Evolutionary conservation across 1,140 invertebrate species (phyloP).

Genomic region (Bombus balteatus): DNA sequence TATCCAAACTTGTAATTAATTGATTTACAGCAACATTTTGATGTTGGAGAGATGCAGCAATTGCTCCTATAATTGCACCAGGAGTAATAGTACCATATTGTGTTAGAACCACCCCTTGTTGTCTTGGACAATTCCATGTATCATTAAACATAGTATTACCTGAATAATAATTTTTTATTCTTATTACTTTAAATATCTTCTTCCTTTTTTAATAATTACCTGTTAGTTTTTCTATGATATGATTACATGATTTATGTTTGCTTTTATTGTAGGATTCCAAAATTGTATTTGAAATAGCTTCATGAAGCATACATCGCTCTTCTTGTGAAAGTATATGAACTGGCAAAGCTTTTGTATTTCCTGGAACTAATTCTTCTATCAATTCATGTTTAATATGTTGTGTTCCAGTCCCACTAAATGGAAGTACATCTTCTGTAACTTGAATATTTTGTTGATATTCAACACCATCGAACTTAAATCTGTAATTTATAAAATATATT

Average conservation of each 20-base stretch:
- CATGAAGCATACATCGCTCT: conserved; percentile 85
- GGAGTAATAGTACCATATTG: conserved; percentile 84
- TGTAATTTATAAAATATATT: conserved; percentile 71
- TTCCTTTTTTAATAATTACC: conserved; percentile 62
- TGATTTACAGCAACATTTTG: conserved; percentile 81
- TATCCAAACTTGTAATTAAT: conserved; percentile 26
- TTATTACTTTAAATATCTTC: background rate
- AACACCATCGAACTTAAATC: conserved; percentile 86
- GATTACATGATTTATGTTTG: background rate
- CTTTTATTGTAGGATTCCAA: background rate
- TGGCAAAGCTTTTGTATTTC: conserved; percentile 79
- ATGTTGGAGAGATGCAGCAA: conserved; percentile 84
- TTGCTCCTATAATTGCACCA: conserved; percentile 84
- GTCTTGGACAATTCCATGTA: conserved; percentile 82
- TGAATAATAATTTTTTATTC: conserved; percentile 19
- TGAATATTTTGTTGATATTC: conserved; percentile 79
- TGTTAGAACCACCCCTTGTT: conserved; percentile 85
- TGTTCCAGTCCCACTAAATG: conserved; percentile 84
- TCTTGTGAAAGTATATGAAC: conserved; percentile 78
- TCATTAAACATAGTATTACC: conserved; percentile 67
- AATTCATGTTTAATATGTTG: conserved; percentile 85
- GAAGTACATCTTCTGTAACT: conserved; percentile 82
- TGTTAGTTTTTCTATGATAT: conserved; percentile 59
- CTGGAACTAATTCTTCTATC: conserved; percentile 85
- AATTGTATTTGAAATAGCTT: conserved; percentile 84